A percentile compares a stretch with the other conserved stretches of the same genome.
Evolutionary conservation across 2,888 invertebrate genomes (phyloP).

Genomic region (Eupithecia tripunctaria): DNA sequence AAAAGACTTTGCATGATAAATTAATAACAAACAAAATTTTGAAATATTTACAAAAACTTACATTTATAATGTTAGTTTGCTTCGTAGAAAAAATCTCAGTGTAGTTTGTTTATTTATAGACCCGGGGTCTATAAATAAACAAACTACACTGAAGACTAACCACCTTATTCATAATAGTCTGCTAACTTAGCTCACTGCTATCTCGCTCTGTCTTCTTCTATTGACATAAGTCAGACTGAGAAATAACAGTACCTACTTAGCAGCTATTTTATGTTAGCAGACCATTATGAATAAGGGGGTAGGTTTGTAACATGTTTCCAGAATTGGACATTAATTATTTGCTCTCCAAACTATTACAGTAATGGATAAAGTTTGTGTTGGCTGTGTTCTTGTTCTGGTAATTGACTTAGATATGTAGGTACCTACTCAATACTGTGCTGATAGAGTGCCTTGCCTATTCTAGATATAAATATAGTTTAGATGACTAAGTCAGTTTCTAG

Average conservation of each 20-base stretch:
- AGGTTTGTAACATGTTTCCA: neutral
- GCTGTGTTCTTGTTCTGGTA: neutral
- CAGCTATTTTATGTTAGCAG: no score
- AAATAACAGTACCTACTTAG: no score
- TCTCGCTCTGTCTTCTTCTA: no score
- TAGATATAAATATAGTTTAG: neutral
- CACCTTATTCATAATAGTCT: no score
- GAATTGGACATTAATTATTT: neutral
- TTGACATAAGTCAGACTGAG: no score
- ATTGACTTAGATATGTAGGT: neutral
- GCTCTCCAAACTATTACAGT: constrained; percentile 6
- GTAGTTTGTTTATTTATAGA: no score
- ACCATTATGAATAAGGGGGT: no score
- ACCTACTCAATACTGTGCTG: neutral
- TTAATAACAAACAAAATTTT: no score
- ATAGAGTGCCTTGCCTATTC: neutral
- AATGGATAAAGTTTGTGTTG: neutral
- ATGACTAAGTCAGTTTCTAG: neutral
- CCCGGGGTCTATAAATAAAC: neutral
- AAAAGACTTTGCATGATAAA: no score
- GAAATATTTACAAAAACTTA: neutral
- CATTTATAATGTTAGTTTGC: neutral
- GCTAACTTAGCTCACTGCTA: no score
- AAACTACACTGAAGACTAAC: neutral
- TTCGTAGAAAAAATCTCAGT: neutral